phyloP scores from a whole-genome alignment of 2,888 invertebrate genomes.

The Perizoma flavofasciatum region DNA sequence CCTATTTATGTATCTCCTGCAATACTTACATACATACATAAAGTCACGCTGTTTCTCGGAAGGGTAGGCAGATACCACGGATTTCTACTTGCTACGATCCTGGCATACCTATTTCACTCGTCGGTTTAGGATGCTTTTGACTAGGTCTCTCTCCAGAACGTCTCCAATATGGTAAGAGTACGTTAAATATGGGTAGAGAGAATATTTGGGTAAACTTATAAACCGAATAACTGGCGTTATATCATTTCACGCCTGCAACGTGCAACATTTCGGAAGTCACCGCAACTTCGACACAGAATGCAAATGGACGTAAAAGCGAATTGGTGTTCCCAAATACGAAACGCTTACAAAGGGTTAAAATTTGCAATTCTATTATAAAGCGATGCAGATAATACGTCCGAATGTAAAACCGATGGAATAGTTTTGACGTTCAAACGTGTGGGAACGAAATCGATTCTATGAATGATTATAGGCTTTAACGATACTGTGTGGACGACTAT shows the following conservation, averaged over 20 bases:
- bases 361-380: slow-evolving; percentile 82
- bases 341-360: slow-evolving; percentile 82
- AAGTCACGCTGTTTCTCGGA: too few relatives aligned
- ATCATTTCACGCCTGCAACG: slow-evolving; percentile 33
- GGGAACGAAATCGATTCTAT: slow-evolving; percentile 15
- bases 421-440: slow-evolving; percentile 52
- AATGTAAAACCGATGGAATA: slow-evolving; percentile 71
- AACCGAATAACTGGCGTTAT: background rate
- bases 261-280: slow-evolving; percentile 67
- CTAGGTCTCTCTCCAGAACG: too few relatives aligned
- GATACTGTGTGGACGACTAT: background rate
- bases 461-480: slow-evolving; percentile 11
- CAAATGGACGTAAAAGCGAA: slow-evolving; percentile 82
- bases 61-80: too few relatives aligned
- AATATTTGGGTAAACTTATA: too few relatives aligned
- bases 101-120: too few relatives aligned
- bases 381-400: slow-evolving; percentile 73
- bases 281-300: slow-evolving; percentile 70
- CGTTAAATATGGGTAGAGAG: too few relatives aligned
- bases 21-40: too few relatives aligned
- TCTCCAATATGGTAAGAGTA: too few relatives aligned
- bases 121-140: too few relatives aligned
- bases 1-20: too few relatives aligned
- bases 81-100: too few relatives aligned
- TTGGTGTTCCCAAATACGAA: slow-evolving; percentile 80